phyloP scores from a whole-genome alignment of 2,113 vertebrate genomes.

The Sebastes schlegelii region DNA sequence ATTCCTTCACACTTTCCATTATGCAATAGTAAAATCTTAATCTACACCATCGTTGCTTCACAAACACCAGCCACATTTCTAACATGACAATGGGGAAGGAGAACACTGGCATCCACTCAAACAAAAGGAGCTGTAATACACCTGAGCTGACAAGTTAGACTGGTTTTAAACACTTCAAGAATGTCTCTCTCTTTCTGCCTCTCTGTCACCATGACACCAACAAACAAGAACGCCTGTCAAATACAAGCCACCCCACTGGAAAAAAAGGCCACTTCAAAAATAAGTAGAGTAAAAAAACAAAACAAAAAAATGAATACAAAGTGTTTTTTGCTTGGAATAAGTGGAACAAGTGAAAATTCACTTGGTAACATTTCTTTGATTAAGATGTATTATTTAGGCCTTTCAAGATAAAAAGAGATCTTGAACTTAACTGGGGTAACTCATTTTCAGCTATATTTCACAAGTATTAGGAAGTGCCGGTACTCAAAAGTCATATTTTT shows the following conservation, averaged over 20 bases:
- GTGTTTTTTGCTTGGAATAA: no score
- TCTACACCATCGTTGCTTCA: neutral
- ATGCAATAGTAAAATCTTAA: neutral
- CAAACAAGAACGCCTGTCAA: neutral
- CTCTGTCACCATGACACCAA: neutral
- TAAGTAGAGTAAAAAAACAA: no score
- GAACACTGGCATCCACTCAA: neutral
- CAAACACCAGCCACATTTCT: neutral
- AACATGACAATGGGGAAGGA: neutral
- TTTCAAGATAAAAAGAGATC: no score
- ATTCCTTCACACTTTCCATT: neutral
- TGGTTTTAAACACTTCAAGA: slow-evolving; percentile 21
- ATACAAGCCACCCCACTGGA: neutral
- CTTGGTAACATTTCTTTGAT: no score
- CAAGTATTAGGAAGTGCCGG: no score
- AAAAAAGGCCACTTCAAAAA: no score
- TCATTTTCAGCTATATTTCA: no score
- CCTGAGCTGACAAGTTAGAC: slow-evolving; percentile 30
- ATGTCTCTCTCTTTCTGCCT: neutral
- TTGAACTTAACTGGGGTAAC: no score
- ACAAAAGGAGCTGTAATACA: neutral
- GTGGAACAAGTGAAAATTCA: no score
- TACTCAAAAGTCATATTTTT: no score
- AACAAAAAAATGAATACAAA: no score
- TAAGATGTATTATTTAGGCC: no score